Evolutionary conservation across 2,797 vertebrate genomes (phyloP).

Genomic region (Trachurus trachurus): DNA sequence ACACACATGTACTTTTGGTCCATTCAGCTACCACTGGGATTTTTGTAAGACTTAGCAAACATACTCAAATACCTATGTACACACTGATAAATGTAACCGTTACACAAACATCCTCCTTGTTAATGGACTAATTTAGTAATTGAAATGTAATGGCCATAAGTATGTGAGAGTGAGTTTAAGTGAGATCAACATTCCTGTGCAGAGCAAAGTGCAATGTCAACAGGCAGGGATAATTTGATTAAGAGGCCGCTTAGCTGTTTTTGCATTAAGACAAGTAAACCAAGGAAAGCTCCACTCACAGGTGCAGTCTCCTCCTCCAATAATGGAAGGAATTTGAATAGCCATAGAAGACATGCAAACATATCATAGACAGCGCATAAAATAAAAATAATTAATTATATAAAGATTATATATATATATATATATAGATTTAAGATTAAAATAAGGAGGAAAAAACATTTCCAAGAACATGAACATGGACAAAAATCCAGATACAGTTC

Average conservation of each 20-base stretch:
- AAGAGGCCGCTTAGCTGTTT: constrained; percentile 54
- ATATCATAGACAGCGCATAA: not conserved
- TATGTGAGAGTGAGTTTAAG: constrained; percentile 61
- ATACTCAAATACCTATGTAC: constrained; percentile 25
- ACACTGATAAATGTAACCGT: constrained; percentile 39
- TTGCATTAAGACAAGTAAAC: constrained; percentile 50
- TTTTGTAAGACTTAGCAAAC: constrained; percentile 41
- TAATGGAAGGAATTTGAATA: constrained; percentile 32
- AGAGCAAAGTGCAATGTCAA: constrained; percentile 65
- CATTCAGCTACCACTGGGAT: constrained; percentile 15
- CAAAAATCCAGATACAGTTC: not conserved
- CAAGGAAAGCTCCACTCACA: constrained; percentile 54
- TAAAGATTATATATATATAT: no score
- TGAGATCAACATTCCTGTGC: constrained; percentile 69
- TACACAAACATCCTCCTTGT: constrained; percentile 54
- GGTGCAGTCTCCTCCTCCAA: constrained; percentile 31
- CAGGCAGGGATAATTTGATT: constrained; percentile 60
- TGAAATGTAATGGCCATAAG: constrained; percentile 44
- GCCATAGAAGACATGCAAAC: no score
- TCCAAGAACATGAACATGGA: not conserved
- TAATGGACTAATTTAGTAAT: constrained; percentile 43
- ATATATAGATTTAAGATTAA: not conserved
- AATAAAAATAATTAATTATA: no score
- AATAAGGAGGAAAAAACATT: not conserved
- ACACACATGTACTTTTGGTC: constrained; percentile 25